phyloP scores from a whole-genome alignment of 2,113 vertebrate species.

The Sylvia atricapilla region DNA sequence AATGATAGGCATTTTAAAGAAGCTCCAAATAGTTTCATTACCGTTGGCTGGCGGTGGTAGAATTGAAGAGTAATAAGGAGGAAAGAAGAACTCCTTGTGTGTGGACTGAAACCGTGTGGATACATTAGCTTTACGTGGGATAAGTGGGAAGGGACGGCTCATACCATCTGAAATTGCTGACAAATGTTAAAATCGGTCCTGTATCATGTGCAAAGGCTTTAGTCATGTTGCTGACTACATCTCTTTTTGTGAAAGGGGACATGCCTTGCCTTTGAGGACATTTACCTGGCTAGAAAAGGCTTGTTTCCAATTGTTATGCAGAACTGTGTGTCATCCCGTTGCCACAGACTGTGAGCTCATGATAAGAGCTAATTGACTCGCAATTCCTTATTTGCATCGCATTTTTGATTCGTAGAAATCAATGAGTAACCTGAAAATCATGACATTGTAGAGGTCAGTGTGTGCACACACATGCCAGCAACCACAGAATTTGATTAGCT shows the following conservation, averaged over 20 bases:
- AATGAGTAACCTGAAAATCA: slow-evolving; percentile 49
- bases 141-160: background rate
- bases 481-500: slow-evolving; percentile 23
- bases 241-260: slow-evolving; percentile 39
- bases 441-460: slow-evolving; percentile 39
- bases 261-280: background rate
- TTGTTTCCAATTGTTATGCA: slow-evolving; percentile 25
- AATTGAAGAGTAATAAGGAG: background rate
- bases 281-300: slow-evolving; percentile 29
- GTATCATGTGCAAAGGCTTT: slow-evolving; percentile 11
- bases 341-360: background rate
- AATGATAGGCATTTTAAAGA: slow-evolving; percentile 15
- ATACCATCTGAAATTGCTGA: slow-evolving; percentile 45
- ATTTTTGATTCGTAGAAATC: slow-evolving; percentile 31
- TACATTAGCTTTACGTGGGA: background rate
- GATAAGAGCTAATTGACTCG: slow-evolving; percentile 48
- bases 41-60: background rate
- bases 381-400: slow-evolving; percentile 29
- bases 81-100: background rate
- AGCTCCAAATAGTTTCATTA: slow-evolving; percentile 20
- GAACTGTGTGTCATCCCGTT: background rate
- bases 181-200: slow-evolving; percentile 27
- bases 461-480: background rate
- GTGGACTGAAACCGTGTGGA: background rate
- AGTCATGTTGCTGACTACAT: slow-evolving; percentile 47